Base-by-base conservation (phyloP, 2,797 vertebrate genomes). In the Labeo calbasu region DNA sequence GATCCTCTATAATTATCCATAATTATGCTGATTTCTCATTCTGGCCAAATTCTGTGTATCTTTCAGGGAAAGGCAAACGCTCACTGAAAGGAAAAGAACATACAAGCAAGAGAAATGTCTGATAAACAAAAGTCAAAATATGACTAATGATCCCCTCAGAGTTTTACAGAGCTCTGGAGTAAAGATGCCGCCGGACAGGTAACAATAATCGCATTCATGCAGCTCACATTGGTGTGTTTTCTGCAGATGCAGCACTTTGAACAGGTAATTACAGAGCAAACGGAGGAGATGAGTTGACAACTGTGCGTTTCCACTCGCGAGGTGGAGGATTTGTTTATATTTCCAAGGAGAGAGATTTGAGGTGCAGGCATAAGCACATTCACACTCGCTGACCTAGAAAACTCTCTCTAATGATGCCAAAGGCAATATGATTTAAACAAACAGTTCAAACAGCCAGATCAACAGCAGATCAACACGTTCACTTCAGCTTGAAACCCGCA, bases 261-360 rank as follows among this genome's bases (percentile, higher is more conserved):
- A 77, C 84, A 87, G 81, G 86, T 92, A 93, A 93, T 93, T 92
- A 91, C 89, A 87, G 86, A 89, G 89, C 92, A 87, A 70, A 82
- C n/a, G 19, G 53, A 51, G 86, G 84, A 91, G 90, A 89, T 88
- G 89, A 77, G 84, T 88, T 92, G 93, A 93, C 93, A 93, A 87
- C 88, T 86, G 15, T n/a, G 51, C 82, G 91, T 92, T 93, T 92
- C 90, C 88, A 91, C 87, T 89, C 61, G 71, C 87, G 88, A 91
- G 89, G 89, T 92, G 91, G 90, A 90, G 91, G 90, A 90, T 92
- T 93, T 93, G 90, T 92, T 91, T 92, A 76, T 83, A 75, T 68
- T 92, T 91, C 88, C 89, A 83, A 83, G 55, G 70, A 66, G 40
- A 82, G 51, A 63, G 75, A 61, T 72, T 81, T 71, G 36, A 84